Base-by-base conservation (phyloP, 1,140 invertebrate genomes). In the Aphaenogaster rudis region DNA sequence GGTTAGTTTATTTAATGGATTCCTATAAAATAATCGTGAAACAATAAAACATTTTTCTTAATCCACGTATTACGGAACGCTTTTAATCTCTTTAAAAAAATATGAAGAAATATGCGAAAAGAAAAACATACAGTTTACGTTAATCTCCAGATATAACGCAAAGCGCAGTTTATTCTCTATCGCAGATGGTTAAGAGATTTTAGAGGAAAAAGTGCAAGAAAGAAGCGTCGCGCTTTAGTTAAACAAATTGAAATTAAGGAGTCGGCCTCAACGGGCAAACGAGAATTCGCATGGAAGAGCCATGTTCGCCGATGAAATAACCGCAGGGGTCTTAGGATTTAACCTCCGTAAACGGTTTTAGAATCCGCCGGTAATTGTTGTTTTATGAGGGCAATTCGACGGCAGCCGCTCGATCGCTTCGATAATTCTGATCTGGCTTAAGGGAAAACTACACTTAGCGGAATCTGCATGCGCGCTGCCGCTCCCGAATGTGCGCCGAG, bases 321-420 rank as follows among this genome's bases (percentile, higher is more conserved):
- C 80, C 63, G 33, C 17, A 17, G 59, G 7, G 59, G 79, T 54
- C 39, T 67, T 33, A 17, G 67, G 42, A 45, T 88, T 78, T 69
- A 89, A 69, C 39, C 74, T 57, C 52, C 33, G 54, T 42, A 64
- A 74, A 52, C 50, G 72, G 33, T 88, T 88, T 86, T 57, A 88
- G 88, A 90, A 86, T 82, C 64, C 59, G 3, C 17, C 28, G 54
- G 61, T 90, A 90, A 90, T 91, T 90, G 89, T 90, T 84, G 87
- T 88, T 91, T 88, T 87, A 90, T n/a, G 87, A 80, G 63, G 64
- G 87, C 69, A 80, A 85, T 90, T 87, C 59, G 13, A n/a, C 36
- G 33, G 39, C 63, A 33, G 5, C 8, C 7, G 45, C 36, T 63
- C 39, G 77, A 78, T 88, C 80, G 80, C 17, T 64, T 7, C 50